A percentile compares a stretch with the other conserved stretches of the same genome.
phyloP scores from a whole-genome alignment of 1,140 invertebrate genomes.

The Agrypnia vestita region DNA sequence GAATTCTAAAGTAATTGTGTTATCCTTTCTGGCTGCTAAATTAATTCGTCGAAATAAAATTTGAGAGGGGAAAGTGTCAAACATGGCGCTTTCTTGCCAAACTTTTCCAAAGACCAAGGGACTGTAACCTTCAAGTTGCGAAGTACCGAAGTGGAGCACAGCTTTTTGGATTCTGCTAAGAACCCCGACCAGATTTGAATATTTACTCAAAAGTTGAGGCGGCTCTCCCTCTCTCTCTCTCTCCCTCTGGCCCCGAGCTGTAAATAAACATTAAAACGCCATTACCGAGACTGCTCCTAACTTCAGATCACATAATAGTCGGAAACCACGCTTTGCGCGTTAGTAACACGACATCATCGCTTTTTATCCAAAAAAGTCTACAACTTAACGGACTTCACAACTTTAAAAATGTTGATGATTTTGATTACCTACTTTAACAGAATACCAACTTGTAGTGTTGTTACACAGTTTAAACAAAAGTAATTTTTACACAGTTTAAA shows the following conservation, averaged over 20 bases:
- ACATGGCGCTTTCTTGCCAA: conserved; percentile 7
- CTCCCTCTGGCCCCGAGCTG: conserved; percentile 5
- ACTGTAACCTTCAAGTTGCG: conserved; percentile 33
- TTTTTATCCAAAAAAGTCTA: not conserved
- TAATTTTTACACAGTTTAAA: too few relatives aligned
- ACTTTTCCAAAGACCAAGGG: conserved; percentile 18
- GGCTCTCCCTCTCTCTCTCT: not conserved
- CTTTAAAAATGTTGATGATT: too few relatives aligned
- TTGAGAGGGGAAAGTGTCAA: not conserved
- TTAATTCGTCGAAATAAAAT: conserved; percentile 34
- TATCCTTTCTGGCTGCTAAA: conserved; percentile 15
- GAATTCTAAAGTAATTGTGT: conserved; percentile 8
- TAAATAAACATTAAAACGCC: conserved; percentile 41
- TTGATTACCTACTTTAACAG: too few relatives aligned
- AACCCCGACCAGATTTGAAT: conserved; percentile 32
- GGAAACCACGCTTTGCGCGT: not conserved
- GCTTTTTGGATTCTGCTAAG: conserved; percentile 34
- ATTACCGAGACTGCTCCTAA: conserved; percentile 18
- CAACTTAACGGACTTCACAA: too few relatives aligned
- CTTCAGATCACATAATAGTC: not conserved
- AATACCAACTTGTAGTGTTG: too few relatives aligned
- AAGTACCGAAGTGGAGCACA: conserved; percentile 2
- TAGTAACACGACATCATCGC: not conserved
- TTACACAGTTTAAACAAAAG: too few relatives aligned
- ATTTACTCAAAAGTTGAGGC: conserved; percentile 40